phyloP scores from a whole-genome alignment of 1,140 invertebrate species.

The Lethrus apterus region DNA sequence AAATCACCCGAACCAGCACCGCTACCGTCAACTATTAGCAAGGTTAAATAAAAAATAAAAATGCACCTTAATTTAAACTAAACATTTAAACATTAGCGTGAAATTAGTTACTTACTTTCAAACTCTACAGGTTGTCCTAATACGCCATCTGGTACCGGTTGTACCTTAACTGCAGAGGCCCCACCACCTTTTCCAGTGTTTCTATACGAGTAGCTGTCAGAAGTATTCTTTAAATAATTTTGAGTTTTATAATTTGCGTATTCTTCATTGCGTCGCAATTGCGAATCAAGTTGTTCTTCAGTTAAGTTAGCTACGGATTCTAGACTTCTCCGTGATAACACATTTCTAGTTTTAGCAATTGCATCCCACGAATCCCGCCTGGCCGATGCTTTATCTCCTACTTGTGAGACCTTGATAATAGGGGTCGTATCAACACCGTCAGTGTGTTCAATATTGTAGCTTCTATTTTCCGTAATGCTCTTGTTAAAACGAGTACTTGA shows the following conservation, averaged over 20 bases:
- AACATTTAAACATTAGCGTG: background rate
- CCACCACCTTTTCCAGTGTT: slow-evolving; percentile 34
- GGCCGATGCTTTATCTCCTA: slow-evolving; percentile 49
- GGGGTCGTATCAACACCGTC: slow-evolving; percentile 58
- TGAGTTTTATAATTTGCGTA: slow-evolving; percentile 26
- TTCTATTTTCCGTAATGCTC: slow-evolving; percentile 20
- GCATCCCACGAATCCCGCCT: slow-evolving; percentile 73
- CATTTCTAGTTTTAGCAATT: slow-evolving; percentile 68
- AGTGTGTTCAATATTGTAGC: slow-evolving; percentile 23
- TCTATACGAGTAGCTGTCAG: slow-evolving; percentile 22
- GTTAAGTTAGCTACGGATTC: slow-evolving; percentile 62
- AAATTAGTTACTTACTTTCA: slow-evolving; percentile 68
- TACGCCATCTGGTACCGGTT: slow-evolving; percentile 74
- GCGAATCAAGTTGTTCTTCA: slow-evolving; percentile 45
- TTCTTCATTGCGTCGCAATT: slow-evolving; percentile 27
- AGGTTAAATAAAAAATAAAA: too few species aligned
- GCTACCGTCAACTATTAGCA: slow-evolving; percentile 93
- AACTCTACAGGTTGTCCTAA: slow-evolving; percentile 89
- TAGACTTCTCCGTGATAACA: slow-evolving; percentile 57
- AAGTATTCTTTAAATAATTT: slow-evolving; percentile 33
- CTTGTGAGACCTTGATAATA: slow-evolving; percentile 61
- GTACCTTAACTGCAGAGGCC: slow-evolving; percentile 77
- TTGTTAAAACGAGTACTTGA: slow-evolving; percentile 21
- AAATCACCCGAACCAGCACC: slow-evolving; percentile 92
- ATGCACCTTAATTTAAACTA: background rate